A percentile compares a stretch with the other conserved stretches of the same genome.
phyloP scores from a whole-genome alignment of 2,113 vertebrate genomes.

The Athene cunicularia region DNA sequence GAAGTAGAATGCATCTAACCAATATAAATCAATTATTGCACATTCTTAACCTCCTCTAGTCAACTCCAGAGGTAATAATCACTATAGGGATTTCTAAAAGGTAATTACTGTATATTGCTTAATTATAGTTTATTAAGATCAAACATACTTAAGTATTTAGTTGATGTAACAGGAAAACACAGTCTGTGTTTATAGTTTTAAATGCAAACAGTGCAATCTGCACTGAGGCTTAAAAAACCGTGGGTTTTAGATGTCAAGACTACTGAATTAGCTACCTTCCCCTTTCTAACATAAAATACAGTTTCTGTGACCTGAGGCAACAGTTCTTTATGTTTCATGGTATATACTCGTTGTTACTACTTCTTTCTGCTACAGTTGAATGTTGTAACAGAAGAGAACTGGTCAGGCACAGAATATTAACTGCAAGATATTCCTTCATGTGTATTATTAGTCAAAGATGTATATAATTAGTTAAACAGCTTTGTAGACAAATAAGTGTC shows the following conservation, averaged over 20 bases:
- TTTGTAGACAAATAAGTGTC: constrained; percentile 37
- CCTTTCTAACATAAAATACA: background rate
- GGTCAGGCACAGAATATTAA: background rate
- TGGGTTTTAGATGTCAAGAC: background rate
- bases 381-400: background rate
- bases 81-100: constrained; percentile 74
- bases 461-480: constrained; percentile 15
- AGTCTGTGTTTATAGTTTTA: constrained; percentile 40
- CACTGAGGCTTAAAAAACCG: background rate
- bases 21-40: constrained; percentile 70
- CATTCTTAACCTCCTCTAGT: constrained; percentile 65
- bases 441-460: constrained; percentile 28
- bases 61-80: constrained; percentile 72
- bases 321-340: background rate
- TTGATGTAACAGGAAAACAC: constrained; percentile 46
- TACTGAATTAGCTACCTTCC: constrained; percentile 2
- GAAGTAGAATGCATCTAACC: constrained; percentile 58
- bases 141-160: constrained; percentile 48
- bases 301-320: constrained; percentile 35
- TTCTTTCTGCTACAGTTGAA: background rate
- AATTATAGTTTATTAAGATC: constrained; percentile 65
- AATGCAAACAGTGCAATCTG: constrained; percentile 22
- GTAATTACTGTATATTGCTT: constrained; percentile 76
- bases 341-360: background rate
- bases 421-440: constrained; percentile 25